Evolutionary conservation across 2,113 vertebrate species (phyloP), one percentile per base, ranked within the genome.

Genomic region (Phylloscopus trochiloides): DNA sequence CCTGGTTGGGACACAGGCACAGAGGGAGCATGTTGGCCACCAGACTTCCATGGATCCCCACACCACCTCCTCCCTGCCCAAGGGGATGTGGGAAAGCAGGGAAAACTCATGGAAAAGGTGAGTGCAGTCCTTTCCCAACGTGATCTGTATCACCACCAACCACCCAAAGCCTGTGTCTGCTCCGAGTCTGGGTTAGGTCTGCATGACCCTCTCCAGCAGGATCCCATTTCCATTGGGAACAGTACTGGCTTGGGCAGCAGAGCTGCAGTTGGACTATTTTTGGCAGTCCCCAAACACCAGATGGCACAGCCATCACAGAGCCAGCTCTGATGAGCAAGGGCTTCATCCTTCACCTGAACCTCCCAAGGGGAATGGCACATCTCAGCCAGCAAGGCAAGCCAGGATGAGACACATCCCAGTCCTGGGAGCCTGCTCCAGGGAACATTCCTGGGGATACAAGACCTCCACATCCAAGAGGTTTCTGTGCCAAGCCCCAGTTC

Each of bases 181-280:
- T 29, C 66, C 29, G 22, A 34, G 31, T 34, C 25, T 59, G 54
- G 55, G 45, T 43, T 34, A 51, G 47, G 67, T 25, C 38, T 62
- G 57, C 57, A 7, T 10, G 47, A 43, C 38, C 21, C 15, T 11
- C 21, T 72, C 38, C 57, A 97, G 89, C 81, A 85, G 90, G 95
- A 94, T 87, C 94, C 79, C 91, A 14, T 63, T 79, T 71, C 81
- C 42, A 65, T 14, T 78, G 40, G 95, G 96, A 97, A 75, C 47
- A 92, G 94, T 7, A 85, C 91, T 79, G 86, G 88, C 80, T 97
- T 85, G 59, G 70, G 67, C 86, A 89, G 91, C 66, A 68, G 81
- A 71, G 70, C 63, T 88, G 80, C 62, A 79, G 77, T 26, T 50
- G 61, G 73, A 79, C 88, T 97, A 67, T 94, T 97, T 97, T 59